Evolutionary conservation across 2,113 vertebrate genomes (phyloP), one percentile per base, ranked within the genome.

Genomic region (Phrynocephalus versicolor): DNA sequence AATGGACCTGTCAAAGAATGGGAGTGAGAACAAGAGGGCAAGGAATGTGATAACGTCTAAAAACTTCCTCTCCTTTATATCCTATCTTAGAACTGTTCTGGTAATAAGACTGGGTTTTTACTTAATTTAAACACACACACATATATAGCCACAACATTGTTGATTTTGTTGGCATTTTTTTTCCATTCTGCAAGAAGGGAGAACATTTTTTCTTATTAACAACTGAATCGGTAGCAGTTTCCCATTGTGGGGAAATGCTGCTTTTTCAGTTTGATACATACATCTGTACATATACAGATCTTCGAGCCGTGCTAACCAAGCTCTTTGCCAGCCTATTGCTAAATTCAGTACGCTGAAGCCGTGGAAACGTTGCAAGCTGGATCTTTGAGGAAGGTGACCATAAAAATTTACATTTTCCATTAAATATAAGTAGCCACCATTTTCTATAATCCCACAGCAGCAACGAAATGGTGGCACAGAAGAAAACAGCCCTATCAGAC

Each of bases 401-500:
- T 93, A 91, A 91, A n/a, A 94, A 95, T 96, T 93, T 95, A 94
- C 94, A 95, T 95, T 95, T 95, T 91, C 89, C 92, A 94, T 95
- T 94, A 95, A 95, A 93, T 93, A 87, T 92, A 95, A 95, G 93
- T 91, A 93, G 89, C 92, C 94, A 93, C 94, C 94, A 95, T 95
- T 95, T 95, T 94, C 93, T 94, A 85, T 92, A 95, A 94, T 94
- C 94, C 94, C 93, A 93, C 85, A 92, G 91, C 94, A 94, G 91
- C 89, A 92, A 91, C 85, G 94, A 95, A 95, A 95, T 95, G 93
- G 93, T 95, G 93, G 91, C 93, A 86, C 14, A 88, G 90, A 87
- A 88, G 79, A 90, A 93, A 95, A 92, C 88, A 85, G 71, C 79
- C 81, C 85, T 90, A 91, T 89, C 90, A 94, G 90, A 90, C 92